phyloP scores from a whole-genome alignment of 2,797 vertebrate genomes.

The Esox masquinongy region DNA sequence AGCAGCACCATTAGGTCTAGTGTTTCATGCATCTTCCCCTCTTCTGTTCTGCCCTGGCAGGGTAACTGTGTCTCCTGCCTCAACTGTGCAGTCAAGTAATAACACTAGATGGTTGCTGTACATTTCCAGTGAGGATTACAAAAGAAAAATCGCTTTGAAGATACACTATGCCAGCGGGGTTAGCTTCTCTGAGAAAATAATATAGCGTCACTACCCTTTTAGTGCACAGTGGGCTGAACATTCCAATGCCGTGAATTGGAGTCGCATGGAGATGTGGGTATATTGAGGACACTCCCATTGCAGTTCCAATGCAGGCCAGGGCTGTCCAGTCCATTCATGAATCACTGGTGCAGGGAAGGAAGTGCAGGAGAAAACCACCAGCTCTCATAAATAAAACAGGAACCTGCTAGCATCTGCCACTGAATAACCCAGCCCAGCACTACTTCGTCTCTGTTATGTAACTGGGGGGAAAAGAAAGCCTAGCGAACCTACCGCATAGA shows the following conservation, averaged over 20 bases:
- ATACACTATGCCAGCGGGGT: conserved; percentile 34
- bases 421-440: conserved; percentile 64
- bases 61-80: conserved; percentile 27
- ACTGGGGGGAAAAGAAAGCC: conserved; percentile 49
- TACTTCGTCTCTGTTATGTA: conserved; percentile 64
- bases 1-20: conserved; percentile 37
- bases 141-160: conserved; percentile 34
- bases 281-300: conserved; percentile 66
- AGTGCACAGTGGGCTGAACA: background rate
- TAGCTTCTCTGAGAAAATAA: conserved; percentile 49
- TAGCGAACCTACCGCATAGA: conserved; percentile 55
- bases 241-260: background rate
- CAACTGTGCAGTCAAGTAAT: conserved; percentile 36
- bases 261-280: background rate
- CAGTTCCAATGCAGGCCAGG: conserved; percentile 72
- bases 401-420: conserved; percentile 66
- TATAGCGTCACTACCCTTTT: background rate
- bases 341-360: conserved; percentile 71
- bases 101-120: conserved; percentile 30
- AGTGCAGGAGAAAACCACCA: conserved; percentile 67
- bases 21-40: conserved; percentile 49
- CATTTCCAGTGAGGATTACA: conserved; percentile 2
- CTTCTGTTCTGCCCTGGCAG: conserved; percentile 38
- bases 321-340: conserved; percentile 78
- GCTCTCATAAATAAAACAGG: conserved; percentile 79